Base-by-base conservation (phyloP, 2,797 vertebrate species). In the Molothrus ater region DNA sequence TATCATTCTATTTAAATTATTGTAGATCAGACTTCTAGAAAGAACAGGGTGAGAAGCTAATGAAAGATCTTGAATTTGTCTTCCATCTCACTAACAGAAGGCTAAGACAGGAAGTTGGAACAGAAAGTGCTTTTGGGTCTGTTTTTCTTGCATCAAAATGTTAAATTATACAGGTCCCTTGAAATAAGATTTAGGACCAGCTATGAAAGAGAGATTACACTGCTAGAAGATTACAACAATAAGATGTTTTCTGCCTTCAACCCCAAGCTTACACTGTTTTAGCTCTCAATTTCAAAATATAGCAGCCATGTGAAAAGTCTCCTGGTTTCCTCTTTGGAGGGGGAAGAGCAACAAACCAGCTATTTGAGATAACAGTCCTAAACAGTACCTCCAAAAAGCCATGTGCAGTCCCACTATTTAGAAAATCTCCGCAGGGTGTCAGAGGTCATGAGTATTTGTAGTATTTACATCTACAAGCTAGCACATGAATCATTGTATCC, bases 261-360 rank as follows among this genome's bases (percentile, higher is more conserved):
- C 13, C 5, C 4, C 18, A 48, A 53, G 21, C 1, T 38, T 71
- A 11, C 3, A 0, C 12, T 69, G 6, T n/a, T 19, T 45, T 71
- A 71, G 11, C 15, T 86, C 20, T 50, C 48, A 59, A 18, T 59
- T 20, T 84, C 45, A 74, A 86, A 82, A 57, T 0, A 3, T 3
- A 56, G 7, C 15, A 70, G 11, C 14, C 28, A 25, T n/a, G 5
- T 57, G 29, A 85, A 89, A 32, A 82, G 32, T 26, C 17, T 73
- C 17, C 7, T 16, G 4, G 3, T 64, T 84, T 87, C 22, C 24
- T 60, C 56, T 70, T 69, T 29, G 43, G n/a, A 63, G 10, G 4
- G 8, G 13, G 14, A 63, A 75, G 11, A 65, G 5, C 1, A 12
- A 32, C 26, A 76, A 63, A 91, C n/a, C 13, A 79, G 7, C 22